A percentile compares a stretch with the other conserved stretches of the same genome.
These are phyloP conservation scores for Ia io DNA, from an alignment of 2,113 vertebrate species.

Conservation along the genomic window DNA sequence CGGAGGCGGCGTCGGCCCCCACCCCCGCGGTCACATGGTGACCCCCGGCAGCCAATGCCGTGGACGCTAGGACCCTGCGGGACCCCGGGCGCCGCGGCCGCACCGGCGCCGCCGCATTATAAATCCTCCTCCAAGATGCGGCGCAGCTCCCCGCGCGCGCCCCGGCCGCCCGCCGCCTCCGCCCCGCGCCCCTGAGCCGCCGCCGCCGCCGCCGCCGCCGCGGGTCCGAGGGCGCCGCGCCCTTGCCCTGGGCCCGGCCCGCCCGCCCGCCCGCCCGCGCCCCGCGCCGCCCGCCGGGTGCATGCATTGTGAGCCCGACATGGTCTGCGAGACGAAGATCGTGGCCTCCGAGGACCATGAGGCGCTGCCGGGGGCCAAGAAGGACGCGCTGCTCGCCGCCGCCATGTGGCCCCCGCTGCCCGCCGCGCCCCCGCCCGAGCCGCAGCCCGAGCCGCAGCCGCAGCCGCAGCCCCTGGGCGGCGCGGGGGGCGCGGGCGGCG, in stretches of 20 bases:
- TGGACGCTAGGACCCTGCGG: slow-evolving; percentile 85
- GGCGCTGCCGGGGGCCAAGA: slow-evolving; percentile 91
- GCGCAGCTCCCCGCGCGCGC: slow-evolving; percentile 87
- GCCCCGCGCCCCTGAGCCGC: slow-evolving; percentile 75
- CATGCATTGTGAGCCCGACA: slow-evolving; percentile 97
- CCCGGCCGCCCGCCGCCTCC: slow-evolving; percentile 67
- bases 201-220: slow-evolving; percentile 62
- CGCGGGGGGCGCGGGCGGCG: slow-evolving; percentile 54
- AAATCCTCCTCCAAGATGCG: slow-evolving; percentile 89
- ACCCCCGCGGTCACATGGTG: slow-evolving; percentile 83
- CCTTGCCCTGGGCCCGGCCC: slow-evolving; percentile 81
- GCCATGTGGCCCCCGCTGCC: slow-evolving; percentile 90
- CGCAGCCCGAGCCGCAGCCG: slow-evolving; percentile 31
- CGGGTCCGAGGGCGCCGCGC: slow-evolving; percentile 83
- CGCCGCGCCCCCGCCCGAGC: slow-evolving; percentile 63
- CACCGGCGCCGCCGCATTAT: slow-evolving; percentile 87
- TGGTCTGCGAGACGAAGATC: slow-evolving; percentile 99
- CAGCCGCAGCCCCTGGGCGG: too few relatives aligned
- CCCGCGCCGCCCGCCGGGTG: slow-evolving; percentile 86
- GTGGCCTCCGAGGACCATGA: slow-evolving; percentile 94
- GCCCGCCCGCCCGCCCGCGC: slow-evolving; percentile 51
- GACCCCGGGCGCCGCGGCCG: slow-evolving; percentile 85
- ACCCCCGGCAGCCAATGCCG: slow-evolving; percentile 86
- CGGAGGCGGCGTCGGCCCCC: slow-evolving; percentile 67
- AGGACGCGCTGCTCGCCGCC: slow-evolving; percentile 89